Base-by-base conservation (phyloP, 1,140 invertebrate genomes). In the Drosophila albomicans region DNA sequence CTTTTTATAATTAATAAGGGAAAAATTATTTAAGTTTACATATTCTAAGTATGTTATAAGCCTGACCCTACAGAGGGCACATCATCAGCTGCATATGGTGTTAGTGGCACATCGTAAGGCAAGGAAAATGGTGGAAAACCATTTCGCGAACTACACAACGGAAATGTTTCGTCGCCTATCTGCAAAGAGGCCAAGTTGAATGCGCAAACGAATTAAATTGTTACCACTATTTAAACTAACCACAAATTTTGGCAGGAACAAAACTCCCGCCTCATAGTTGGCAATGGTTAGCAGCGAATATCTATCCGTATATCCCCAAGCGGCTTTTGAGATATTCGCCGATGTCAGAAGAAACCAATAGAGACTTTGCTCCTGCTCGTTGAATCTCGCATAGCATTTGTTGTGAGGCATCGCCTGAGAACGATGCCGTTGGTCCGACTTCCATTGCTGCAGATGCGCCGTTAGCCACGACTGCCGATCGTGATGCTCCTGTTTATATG, bases 271-370 rank as follows among this genome's bases (percentile, higher is more conserved):
- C 25, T 65, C 62, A 5, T 54, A 65, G 13, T 65, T 65, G 3
- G 11, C 7, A 54, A 65, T 65, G 1, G 5, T 6, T 7, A 52
- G 7, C n/a, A 16, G 25, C 20, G 15, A 20, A 5, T 15, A 10
- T 30, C 11, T 5, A n/a, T 52, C 30, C 5, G 20, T 28, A 30
- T 0, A 15, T 70, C 98, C 98, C 98, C 98, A 99, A 0, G 98
- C 98, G 13, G 97, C 97, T 94, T 98, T 99, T 15, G 98, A 99
- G 11, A 99, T 91, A 93, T 99, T 99, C 1, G 96, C 97, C 82
- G 97, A 98, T 0, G 97, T 98, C 0, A 99, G 93, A 1, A 98
- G 92, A 91, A 97, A 98, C 95, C 96, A 97, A 69, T 95, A 95
- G 73, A 95, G 94, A 92, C 94, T 93, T 56, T 93, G 92, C 95